phyloP scores from a whole-genome alignment of 2,113 vertebrate genomes.

The Prietella phreatophila region DNA sequence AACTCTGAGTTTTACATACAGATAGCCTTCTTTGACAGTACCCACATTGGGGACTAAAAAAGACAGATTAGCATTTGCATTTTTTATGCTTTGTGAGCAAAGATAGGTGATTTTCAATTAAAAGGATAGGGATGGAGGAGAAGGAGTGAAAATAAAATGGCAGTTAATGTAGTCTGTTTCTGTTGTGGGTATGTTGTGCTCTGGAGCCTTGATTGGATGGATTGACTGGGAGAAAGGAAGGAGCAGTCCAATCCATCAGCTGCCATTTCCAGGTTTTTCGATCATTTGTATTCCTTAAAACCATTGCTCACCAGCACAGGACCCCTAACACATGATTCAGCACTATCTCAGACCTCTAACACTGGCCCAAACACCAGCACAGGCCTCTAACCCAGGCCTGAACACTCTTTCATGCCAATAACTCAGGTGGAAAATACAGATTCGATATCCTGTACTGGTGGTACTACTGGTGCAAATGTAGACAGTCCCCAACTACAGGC shows the following conservation, averaged over 20 bases:
- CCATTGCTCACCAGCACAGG: slow-evolving; percentile 40
- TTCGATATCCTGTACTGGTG: not conserved
- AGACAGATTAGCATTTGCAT: slow-evolving; percentile 2
- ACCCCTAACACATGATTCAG: not conserved
- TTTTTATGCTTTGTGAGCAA: slow-evolving; percentile 28
- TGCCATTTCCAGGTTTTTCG: slow-evolving; percentile 50
- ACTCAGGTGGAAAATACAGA: not conserved
- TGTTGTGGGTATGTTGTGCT: slow-evolving; percentile 43
- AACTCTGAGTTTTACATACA: not conserved
- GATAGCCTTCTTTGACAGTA: not conserved
- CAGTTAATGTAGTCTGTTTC: slow-evolving; percentile 57
- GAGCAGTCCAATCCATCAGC: slow-evolving; percentile 72
- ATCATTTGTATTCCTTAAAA: slow-evolving; percentile 61
- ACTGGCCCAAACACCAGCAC: not conserved
- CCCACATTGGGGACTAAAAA: not conserved
- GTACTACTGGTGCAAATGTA: not conserved
- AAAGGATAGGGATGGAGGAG: slow-evolving; percentile 6
- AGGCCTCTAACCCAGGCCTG: not conserved
- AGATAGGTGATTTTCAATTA: slow-evolving; percentile 38
- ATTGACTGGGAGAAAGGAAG: slow-evolving; percentile 63
- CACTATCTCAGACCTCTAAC: not conserved
- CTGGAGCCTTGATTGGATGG: slow-evolving; percentile 61
- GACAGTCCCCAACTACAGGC: not conserved
- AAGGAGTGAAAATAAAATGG: slow-evolving; percentile 17
- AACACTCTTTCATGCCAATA: not conserved